These are phyloP conservation scores for Lepisosteus oculatus DNA, from an alignment of 2,113 vertebrate species.

Conservation along the genomic window DNA sequence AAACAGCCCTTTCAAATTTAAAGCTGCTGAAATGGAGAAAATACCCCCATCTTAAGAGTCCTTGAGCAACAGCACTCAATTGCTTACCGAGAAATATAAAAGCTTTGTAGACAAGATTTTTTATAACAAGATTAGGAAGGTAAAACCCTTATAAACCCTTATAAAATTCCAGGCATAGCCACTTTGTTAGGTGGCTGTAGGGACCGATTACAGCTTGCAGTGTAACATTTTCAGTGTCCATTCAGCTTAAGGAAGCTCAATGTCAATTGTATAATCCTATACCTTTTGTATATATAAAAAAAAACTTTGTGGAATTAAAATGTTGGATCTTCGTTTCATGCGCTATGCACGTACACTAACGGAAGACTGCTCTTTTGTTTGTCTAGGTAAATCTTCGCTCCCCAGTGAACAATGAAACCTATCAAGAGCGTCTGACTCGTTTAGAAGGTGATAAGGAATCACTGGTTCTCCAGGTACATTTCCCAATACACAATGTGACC, in stretches of 20 bases:
- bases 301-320: too few relatives aligned
- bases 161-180: conserved; percentile 10
- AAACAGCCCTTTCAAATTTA: background rate
- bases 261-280: too few relatives aligned
- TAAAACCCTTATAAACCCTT: conserved; percentile 44
- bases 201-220: conserved; percentile 1
- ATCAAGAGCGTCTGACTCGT: conserved; percentile 86
- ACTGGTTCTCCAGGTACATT: conserved; percentile 85
- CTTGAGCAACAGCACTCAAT: background rate
- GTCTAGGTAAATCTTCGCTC: conserved; percentile 75
- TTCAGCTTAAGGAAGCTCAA: too few relatives aligned
- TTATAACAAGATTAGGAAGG: conserved; percentile 34
- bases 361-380: conserved; percentile 33
- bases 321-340: too few relatives aligned
- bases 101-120: background rate
- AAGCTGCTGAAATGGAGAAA: background rate
- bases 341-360: too few relatives aligned
- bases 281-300: too few relatives aligned
- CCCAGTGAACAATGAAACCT: conserved; percentile 78
- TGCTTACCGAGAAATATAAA: too few relatives aligned
- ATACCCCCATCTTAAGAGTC: background rate
- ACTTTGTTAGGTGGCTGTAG: conserved; percentile 20
- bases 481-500: background rate
- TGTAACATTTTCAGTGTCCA: too few relatives aligned
- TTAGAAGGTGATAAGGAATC: conserved; percentile 97